phyloP scores from a whole-genome alignment of 2,113 vertebrate genomes.

The Gymnogyps californianus region DNA sequence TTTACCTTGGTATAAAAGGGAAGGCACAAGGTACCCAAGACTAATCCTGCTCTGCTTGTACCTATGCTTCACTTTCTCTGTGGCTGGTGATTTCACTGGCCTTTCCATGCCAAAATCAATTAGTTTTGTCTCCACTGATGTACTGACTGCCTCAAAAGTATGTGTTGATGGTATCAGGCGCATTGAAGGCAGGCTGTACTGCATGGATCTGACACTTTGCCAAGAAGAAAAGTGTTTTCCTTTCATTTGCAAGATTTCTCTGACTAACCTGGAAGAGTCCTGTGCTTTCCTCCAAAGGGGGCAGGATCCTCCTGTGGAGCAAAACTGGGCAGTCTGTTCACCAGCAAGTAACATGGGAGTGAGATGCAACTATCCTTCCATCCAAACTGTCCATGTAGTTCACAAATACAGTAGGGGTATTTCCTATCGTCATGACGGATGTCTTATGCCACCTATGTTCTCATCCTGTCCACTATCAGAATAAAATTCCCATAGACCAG shows the following conservation, averaged over 20 bases:
- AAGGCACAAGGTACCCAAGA: neutral
- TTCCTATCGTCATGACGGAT: accelerated
- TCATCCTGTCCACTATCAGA: neutral
- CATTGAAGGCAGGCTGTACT: neutral
- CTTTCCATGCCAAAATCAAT: neutral
- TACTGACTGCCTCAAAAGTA: neutral
- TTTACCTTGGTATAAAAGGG: neutral
- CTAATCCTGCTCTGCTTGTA: neutral
- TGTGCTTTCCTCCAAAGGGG: neutral
- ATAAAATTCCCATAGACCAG: neutral
- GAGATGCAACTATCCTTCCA: neutral
- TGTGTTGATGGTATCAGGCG: neutral
- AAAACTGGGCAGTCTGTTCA: neutral
- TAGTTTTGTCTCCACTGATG: neutral
- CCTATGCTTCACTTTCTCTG: neutral
- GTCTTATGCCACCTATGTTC: neutral
- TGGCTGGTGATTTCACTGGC: neutral
- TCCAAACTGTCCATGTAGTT: neutral
- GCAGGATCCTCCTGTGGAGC: neutral
- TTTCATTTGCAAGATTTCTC: neutral
- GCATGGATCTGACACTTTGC: neutral
- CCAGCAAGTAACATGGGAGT: neutral
- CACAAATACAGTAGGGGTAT: neutral
- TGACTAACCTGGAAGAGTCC: neutral
- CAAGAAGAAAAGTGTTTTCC: neutral